Evolutionary conservation across 2,888 invertebrate species (phyloP).

Genomic region (Ametastegia equiseti): DNA sequence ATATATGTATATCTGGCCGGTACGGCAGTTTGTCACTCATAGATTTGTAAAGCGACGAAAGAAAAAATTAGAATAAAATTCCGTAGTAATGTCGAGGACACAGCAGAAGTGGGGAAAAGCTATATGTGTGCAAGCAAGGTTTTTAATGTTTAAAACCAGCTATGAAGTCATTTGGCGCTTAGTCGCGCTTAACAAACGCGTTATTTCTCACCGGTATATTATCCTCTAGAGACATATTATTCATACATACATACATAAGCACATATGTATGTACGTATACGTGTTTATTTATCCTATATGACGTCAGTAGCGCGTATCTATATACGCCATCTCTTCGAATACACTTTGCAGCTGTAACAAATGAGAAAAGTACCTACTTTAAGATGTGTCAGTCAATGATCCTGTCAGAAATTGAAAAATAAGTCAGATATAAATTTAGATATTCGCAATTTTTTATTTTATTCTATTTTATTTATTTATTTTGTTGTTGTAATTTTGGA

Average conservation of each 20-base stretch:
- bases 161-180: slow-evolving; percentile 48
- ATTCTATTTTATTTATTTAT: no score
- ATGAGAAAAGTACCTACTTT: no score
- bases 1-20: not conserved
- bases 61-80: no score
- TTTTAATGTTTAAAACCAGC: slow-evolving; percentile 41
- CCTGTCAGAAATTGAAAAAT: not conserved
- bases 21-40: not conserved
- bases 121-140: no score
- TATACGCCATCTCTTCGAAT: not conserved
- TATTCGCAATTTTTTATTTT: no score
- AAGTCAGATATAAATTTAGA: no score
- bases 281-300: not conserved
- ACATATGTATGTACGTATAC: slow-evolving; percentile 1
- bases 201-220: not conserved
- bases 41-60: not conserved
- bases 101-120: not conserved
- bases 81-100: slow-evolving; percentile 12
- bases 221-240: not conserved
- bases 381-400: not conserved
- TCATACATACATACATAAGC: not conserved
- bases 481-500: no score
- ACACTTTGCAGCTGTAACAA: not conserved
- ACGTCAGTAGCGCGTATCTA: slow-evolving; percentile 17
- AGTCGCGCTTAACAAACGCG: not conserved